These are phyloP conservation scores for Anolis apletophallus DNA, from an alignment of 2,797 vertebrate genomes.

Conservation along the genomic window DNA sequence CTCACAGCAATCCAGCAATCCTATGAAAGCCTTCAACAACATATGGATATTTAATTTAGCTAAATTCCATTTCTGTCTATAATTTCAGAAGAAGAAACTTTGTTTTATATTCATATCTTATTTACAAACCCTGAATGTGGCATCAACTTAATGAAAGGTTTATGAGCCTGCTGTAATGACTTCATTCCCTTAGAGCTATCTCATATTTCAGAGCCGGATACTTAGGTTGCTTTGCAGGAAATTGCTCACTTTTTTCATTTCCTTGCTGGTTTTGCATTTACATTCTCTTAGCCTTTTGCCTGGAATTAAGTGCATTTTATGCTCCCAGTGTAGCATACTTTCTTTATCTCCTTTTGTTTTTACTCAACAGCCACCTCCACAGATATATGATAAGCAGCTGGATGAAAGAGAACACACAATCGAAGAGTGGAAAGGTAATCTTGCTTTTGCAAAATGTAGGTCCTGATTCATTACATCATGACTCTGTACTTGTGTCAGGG, in stretches of 20 bases:
- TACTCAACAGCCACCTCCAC: slow-evolving; percentile 90
- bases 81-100: not conserved
- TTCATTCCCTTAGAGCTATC: not conserved
- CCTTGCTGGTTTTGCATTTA: not conserved
- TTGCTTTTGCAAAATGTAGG: not conserved
- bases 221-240: not conserved
- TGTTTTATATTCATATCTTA: not conserved
- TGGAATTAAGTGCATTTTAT: slow-evolving; percentile 7
- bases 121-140: not conserved
- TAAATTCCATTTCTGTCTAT: too few relatives aligned
- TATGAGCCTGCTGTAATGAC: not conserved
- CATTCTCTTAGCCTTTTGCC: not conserved
- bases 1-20: too few relatives aligned
- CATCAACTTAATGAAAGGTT: not conserved
- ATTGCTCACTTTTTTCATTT: not conserved
- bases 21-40: too few relatives aligned
- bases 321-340: not conserved
- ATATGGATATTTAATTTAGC: not conserved
- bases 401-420: slow-evolving; percentile 99
- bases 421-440: slow-evolving; percentile 99
- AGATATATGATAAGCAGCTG: slow-evolving; percentile 98
- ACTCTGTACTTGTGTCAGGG: too few relatives aligned
- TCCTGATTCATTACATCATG: not conserved
- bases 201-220: not conserved
- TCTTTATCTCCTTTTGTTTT: slow-evolving; percentile 54